These are phyloP conservation scores for Danio tinwini DNA, from an alignment of 2,797 vertebrate species.

Conservation along the genomic window DNA sequence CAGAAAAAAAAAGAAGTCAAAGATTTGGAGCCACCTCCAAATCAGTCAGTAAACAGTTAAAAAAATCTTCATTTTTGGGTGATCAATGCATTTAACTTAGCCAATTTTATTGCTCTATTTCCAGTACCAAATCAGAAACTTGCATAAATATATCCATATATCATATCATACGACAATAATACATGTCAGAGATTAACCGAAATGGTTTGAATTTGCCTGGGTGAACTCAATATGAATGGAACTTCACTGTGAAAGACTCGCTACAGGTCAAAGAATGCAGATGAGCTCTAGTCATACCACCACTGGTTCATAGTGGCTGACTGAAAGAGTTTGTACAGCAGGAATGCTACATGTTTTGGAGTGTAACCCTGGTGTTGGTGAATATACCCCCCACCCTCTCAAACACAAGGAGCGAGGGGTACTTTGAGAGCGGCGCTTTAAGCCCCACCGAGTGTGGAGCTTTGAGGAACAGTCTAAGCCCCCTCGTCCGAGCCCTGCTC, in stretches of 20 bases:
- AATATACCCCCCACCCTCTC: slow-evolving; percentile 25
- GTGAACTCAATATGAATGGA: background rate
- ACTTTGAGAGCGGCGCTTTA: slow-evolving; percentile 61
- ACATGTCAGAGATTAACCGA: too few species aligned
- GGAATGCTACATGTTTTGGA: background rate
- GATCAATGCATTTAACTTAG: too few species aligned
- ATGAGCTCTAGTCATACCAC: background rate
- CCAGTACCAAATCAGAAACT: too few species aligned
- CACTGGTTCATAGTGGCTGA: background rate
- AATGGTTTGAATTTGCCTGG: too few species aligned
- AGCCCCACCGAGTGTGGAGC: slow-evolving; percentile 62
- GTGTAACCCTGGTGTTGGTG: slow-evolving; percentile 18
- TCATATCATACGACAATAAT: too few species aligned
- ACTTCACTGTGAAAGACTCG: background rate
- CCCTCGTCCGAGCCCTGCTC: slow-evolving; percentile 69
- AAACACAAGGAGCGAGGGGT: slow-evolving; percentile 21
- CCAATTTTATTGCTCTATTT: too few species aligned
- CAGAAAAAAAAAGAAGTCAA: too few species aligned
- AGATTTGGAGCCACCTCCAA: too few species aligned
- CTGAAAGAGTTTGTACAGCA: background rate
- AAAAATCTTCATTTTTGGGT: too few species aligned
- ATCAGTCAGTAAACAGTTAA: too few species aligned
- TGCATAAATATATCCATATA: too few species aligned
- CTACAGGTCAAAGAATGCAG: background rate
- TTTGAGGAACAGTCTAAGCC: slow-evolving; percentile 77